A percentile compares a stretch with the other conserved stretches of the same genome.
Conservation (phyloP, 1,140 invertebrate species). For the Thereuonema tuberculata region DNA sequence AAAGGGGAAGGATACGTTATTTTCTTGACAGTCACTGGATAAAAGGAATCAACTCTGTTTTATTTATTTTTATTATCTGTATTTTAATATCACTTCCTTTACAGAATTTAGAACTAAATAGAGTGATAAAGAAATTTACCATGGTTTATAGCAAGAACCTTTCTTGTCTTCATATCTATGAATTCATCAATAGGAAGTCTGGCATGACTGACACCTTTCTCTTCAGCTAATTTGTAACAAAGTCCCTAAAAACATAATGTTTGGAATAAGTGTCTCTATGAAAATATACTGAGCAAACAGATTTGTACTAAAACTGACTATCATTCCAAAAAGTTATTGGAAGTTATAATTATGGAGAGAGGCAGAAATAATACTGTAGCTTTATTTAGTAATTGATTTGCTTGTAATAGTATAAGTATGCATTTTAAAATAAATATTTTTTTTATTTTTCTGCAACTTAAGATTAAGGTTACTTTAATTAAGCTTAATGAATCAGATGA, state of each 20-base stretch:
- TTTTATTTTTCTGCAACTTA: too few relatives aligned
- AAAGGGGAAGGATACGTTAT: constrained; percentile 8
- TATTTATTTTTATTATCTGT: neutral
- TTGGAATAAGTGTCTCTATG: neutral
- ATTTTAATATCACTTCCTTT: neutral
- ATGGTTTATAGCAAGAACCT: constrained; percentile 92
- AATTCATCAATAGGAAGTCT: constrained; percentile 79
- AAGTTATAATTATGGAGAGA: too few relatives aligned
- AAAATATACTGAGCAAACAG: too few relatives aligned
- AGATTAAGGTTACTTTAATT: too few relatives aligned
- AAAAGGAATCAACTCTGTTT: too few relatives aligned
- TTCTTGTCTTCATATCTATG: constrained; percentile 81
- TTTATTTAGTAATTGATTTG: too few relatives aligned
- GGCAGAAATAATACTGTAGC: constrained; percentile 13
- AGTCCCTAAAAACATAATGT: constrained; percentile 52
- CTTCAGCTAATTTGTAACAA: constrained; percentile 62
- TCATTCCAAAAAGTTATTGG: too few relatives aligned
- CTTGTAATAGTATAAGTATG: too few relatives aligned
- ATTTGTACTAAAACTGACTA: too few relatives aligned
- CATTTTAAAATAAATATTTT: too few relatives aligned
- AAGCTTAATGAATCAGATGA: too few relatives aligned
- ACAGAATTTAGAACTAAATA: neutral
- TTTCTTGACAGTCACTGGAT: neutral
- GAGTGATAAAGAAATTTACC: constrained; percentile 45
- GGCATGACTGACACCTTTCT: constrained; percentile 65